Percentiles rank a stretch among this genome's conserved stretches.
Evolutionary conservation across 1,140 invertebrate genomes (phyloP).

Genomic region (Cotesia chilonis): DNA sequence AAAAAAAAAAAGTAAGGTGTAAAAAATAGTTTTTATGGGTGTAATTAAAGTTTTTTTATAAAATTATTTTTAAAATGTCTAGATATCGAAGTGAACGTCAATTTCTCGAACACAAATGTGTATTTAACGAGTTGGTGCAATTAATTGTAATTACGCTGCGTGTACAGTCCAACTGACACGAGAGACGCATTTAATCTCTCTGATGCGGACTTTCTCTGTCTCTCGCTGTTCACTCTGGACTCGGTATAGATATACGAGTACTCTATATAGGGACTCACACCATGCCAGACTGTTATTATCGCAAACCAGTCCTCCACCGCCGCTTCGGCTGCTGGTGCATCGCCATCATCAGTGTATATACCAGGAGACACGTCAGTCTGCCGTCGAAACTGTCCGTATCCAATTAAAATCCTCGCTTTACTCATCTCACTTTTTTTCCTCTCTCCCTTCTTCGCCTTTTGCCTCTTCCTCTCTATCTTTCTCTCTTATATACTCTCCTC

Average conservation of each 20-base stretch:
- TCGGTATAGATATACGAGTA: too few relatives aligned
- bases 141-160: constrained; percentile 34
- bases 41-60: not conserved
- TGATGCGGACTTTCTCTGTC: constrained; percentile 7
- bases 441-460: constrained; percentile 12
- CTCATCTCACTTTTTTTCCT: constrained; percentile 28
- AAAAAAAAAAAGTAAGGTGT: too few relatives aligned
- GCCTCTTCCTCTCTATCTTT: not conserved
- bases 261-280: not conserved
- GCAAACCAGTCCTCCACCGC: constrained; percentile 33
- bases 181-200: constrained; percentile 30
- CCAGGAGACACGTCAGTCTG: constrained; percentile 26
- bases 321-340: not conserved
- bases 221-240: not conserved
- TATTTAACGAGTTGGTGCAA: constrained; percentile 29
- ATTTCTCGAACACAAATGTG: constrained; percentile 1
- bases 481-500: constrained; percentile 11
- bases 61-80: not conserved
- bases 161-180: constrained; percentile 29
- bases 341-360: constrained; percentile 18
- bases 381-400: constrained; percentile 37
- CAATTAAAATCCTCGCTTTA: constrained; percentile 36
- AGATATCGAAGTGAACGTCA: constrained; percentile 5
- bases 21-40: too few relatives aligned
- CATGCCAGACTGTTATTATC: constrained; percentile 32